Evolutionary conservation across 64 coral and sea anemone genomes (phyloP), one percentile per base, ranked within the genome.

Genomic region (Porites lutea): DNA sequence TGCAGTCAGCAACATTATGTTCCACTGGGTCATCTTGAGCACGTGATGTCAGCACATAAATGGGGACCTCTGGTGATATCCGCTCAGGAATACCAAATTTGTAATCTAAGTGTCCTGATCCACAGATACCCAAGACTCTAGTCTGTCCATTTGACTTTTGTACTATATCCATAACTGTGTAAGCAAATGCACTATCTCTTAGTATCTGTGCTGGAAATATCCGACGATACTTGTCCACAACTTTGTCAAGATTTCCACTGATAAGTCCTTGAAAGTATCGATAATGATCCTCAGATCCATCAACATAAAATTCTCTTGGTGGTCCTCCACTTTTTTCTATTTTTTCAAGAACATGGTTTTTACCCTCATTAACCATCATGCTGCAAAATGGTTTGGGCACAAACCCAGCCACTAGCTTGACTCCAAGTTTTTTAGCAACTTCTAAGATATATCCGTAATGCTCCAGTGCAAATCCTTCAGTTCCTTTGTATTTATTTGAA

Each of bases 251-350:
- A 52, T 96, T 96, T 53, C 95, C 95, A 86, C 90, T 96, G 48
- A 96, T 96, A 8, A 96, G 66, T 21, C 95, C 95, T 83, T 92
- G 95, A 72, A 96, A 96, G 58, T 92, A 96, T 67, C 22, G 72
- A 65, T 96, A 96, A 62, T 96, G 95, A 54, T 96, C 82, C 70
- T 96, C 95, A 49, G 95, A 92, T 16, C 95, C 95, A 78, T 93
- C 65, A 6, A 96, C 65, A 22, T 92, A 92, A 86, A 96, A 83
- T 62, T 83, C 87, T 79, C 70, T 74, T 13, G 69, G 62, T 19
- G 79, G 73, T 14, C 86, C 86, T 58, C 69, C 75, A 76, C 82
- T 58, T 63, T 89, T 27, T 82, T 89, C 69, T 46, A 83, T 77
- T 81, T 75, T 92, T 37, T 96, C 76, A 15, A 92, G 55, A 44